Percentiles rank a stretch among this genome's conserved stretches.
phyloP scores from a whole-genome alignment of 2,113 vertebrate species.

The Hippoglossus stenolepis region DNA sequence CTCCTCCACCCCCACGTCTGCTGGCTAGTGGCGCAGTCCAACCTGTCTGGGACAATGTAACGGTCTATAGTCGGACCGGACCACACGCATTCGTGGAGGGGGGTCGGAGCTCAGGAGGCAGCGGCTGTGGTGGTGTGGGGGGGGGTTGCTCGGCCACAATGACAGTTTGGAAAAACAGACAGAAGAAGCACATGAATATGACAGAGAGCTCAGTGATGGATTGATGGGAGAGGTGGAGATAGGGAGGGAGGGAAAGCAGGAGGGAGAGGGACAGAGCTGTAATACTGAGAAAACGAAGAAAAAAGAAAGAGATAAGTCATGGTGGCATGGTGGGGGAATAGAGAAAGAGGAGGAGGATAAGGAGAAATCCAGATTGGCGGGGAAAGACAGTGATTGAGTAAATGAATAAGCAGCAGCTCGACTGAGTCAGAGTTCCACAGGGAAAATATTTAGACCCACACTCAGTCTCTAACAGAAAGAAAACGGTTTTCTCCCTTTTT shows the following conservation, averaged over 20 bases:
- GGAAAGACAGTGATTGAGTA: slow-evolving; percentile 48
- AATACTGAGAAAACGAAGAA: slow-evolving; percentile 14
- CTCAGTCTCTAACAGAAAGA: slow-evolving; percentile 41
- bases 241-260: slow-evolving; percentile 11
- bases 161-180: slow-evolving; percentile 72
- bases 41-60: slow-evolving; percentile 83
- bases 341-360: slow-evolving; percentile 28
- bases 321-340: slow-evolving; percentile 17
- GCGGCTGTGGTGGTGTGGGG: slow-evolving; percentile 24
- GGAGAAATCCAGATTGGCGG: slow-evolving; percentile 52
- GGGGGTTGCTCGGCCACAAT: slow-evolving; percentile 41
- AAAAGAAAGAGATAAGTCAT: slow-evolving; percentile 24
- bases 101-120: slow-evolving; percentile 37
- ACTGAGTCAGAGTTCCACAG: slow-evolving; percentile 61
- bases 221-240: slow-evolving; percentile 47
- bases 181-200: slow-evolving; percentile 59
- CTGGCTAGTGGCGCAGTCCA: slow-evolving; percentile 72
- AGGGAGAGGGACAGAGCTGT: slow-evolving; percentile 2
- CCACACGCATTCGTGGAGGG: slow-evolving; percentile 69
- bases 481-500: slow-evolving; percentile 17
- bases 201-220: slow-evolving; percentile 59
- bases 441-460: slow-evolving; percentile 58
- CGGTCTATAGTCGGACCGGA: slow-evolving; percentile 78
- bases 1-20: slow-evolving; percentile 41
- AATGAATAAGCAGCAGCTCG: slow-evolving; percentile 61